Conservation (phyloP, 2,888 invertebrate species). For the Dastarcus helophoroides region DNA sequence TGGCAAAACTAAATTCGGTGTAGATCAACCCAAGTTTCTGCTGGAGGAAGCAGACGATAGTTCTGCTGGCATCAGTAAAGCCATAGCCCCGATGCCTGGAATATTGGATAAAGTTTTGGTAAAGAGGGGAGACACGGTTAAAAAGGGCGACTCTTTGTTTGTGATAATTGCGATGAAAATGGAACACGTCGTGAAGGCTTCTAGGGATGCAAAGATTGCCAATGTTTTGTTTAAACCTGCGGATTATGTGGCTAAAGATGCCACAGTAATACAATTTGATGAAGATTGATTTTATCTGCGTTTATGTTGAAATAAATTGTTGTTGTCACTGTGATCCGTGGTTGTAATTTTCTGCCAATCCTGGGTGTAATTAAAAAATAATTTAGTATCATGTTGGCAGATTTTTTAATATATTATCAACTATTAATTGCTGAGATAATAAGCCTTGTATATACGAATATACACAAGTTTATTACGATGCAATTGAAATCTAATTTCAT, state of each 20-base stretch:
- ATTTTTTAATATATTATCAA: too few relatives aligned
- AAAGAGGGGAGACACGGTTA: constrained; percentile 66
- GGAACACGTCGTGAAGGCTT: constrained; percentile 91
- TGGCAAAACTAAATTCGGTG: constrained; percentile 53
- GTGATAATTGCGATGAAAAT: constrained; percentile 99
- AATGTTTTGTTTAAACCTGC: constrained; percentile 62
- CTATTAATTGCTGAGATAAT: too few relatives aligned
- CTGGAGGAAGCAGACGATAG: constrained; percentile 31
- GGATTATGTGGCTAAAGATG: constrained; percentile 72
- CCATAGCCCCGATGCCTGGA: constrained; percentile 91
- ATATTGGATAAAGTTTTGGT: constrained; percentile 85
- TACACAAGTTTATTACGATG: too few relatives aligned
- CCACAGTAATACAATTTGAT: constrained; percentile 48
- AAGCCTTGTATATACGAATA: too few relatives aligned
- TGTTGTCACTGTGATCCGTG: too few relatives aligned
- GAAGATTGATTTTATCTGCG: too few relatives aligned
- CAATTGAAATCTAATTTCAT: too few relatives aligned
- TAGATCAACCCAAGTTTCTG: constrained; percentile 50
- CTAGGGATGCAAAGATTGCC: constrained; percentile 63
- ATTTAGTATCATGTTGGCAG: too few relatives aligned
- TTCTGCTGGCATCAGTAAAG: constrained; percentile 40
- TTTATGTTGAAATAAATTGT: too few relatives aligned
- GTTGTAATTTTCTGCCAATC: too few relatives aligned
- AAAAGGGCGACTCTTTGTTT: constrained; percentile 79
- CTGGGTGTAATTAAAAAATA: too few relatives aligned